These are phyloP conservation scores for Pseudomyrmex dendroicus DNA, from an alignment of 1,140 invertebrate genomes.

Conservation along the genomic window DNA sequence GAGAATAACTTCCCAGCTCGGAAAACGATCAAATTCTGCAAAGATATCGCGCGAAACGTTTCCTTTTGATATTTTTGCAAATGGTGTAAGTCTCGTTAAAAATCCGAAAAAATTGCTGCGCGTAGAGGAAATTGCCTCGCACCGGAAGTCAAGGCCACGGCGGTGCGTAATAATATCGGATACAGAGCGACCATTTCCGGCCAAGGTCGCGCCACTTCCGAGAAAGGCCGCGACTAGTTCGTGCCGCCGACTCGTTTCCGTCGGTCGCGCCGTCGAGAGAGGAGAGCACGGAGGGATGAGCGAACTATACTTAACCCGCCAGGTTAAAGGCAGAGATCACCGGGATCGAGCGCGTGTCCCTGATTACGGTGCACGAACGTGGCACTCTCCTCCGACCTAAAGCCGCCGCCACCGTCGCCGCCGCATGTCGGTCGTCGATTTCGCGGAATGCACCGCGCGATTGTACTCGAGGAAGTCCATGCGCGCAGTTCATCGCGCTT, in stretches of 20 bases:
- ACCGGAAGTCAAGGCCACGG: conserved; percentile 46
- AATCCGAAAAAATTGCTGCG: neutral
- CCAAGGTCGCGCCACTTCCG: conserved; percentile 59
- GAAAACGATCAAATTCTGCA: neutral
- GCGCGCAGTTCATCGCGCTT: conserved; percentile 48
- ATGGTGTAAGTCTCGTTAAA: too few species aligned
- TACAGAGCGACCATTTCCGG: neutral
- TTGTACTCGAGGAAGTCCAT: conserved; percentile 47
- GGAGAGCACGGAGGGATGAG: conserved; percentile 4
- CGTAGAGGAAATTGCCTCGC: neutral
- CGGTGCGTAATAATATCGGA: conserved; percentile 48
- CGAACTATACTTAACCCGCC: conserved; percentile 69
- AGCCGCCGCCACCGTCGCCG: conserved; percentile 5
- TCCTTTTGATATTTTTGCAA: too few species aligned
- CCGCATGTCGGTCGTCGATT: conserved; percentile 53
- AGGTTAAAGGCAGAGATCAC: conserved; percentile 61
- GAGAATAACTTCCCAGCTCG: neutral
- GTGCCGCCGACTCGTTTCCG: conserved; percentile 26
- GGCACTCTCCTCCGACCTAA: conserved; percentile 21
- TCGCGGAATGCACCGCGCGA: conserved; percentile 58
- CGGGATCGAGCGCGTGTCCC: conserved; percentile 67
- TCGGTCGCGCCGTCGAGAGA: conserved; percentile 1
- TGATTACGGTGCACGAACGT: conserved; percentile 68
- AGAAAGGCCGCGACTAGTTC: conserved; percentile 45
- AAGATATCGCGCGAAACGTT: conserved; percentile 11